Base-by-base conservation (phyloP, 2,113 vertebrate genomes). In the Cephalopterus ornatus region DNA sequence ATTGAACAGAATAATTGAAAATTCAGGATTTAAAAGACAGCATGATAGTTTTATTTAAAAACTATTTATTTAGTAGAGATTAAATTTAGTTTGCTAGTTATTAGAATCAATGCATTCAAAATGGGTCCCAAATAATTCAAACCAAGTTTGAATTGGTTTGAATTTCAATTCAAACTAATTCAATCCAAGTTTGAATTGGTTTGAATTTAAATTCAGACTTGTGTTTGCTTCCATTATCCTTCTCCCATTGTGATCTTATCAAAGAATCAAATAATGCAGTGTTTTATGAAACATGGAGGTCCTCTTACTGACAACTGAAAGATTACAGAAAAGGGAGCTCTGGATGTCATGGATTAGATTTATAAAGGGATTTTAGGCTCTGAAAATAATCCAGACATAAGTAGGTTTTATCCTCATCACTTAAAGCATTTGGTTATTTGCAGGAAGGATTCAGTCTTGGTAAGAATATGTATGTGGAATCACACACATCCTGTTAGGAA, bases 321-420 rank as follows among this genome's bases (percentile, higher is more conserved):
- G 9, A 24, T 85, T 61, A 50, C 14, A 90, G 33, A 80, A 88
- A 72, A 73, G 6, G 55, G 26, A 72, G 14, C 12, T 61, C 35
- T 85, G 63, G 44, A 91, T 80, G 67, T 66, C 67, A 89, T 65
- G 79, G 67, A 68, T 91, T 93, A 75, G n/a, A 46, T 88, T 58
- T 81, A 59, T 88, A 88, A 93, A 49, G 3, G 61, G 42, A 90
- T 90, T 94, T 94, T 74, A 63, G 53, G 42, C 28, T 85, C 52
- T 90, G 70, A 93, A 92, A 83, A 78, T 78, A 85, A 88, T 90
- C 75, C 47, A 90, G 26, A 30, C 26, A 53, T 92, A 93, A 93
- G 11, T 20, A 33, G 9, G 28, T 66, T 93, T 94, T 86, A 80
- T 68, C 73, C 39, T 65, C 15, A 21, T 23, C 50, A 66, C 33